These are phyloP conservation scores for Rhinatrema bivittatum DNA, from an alignment of 2,797 vertebrate genomes.

Conservation along the genomic window DNA sequence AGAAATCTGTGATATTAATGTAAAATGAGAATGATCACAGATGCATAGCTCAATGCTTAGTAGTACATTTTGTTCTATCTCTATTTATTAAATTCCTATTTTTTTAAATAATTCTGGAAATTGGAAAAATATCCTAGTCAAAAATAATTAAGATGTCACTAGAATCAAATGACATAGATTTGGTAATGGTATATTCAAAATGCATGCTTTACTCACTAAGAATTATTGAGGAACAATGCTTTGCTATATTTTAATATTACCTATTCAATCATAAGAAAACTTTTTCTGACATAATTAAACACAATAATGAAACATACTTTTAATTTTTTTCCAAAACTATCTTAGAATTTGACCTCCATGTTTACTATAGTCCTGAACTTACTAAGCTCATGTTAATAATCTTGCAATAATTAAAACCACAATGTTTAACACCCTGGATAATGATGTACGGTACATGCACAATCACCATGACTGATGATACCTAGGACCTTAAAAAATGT, in stretches of 20 bases:
- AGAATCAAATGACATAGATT: too few species aligned
- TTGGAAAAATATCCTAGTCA: not conserved
- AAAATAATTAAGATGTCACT: not conserved
- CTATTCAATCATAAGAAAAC: too few species aligned
- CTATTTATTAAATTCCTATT: too few species aligned
- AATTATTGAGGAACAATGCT: not conserved
- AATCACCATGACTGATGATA: not conserved
- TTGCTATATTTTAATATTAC: too few species aligned
- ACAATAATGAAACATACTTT: too few species aligned
- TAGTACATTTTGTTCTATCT: too few species aligned
- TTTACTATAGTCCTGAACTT: not conserved
- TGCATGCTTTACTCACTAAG: too few species aligned
- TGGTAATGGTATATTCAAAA: too few species aligned
- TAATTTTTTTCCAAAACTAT: conserved; percentile 13
- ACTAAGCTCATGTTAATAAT: not conserved
- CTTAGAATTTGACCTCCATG: conserved; percentile 5
- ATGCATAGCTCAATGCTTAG: too few species aligned
- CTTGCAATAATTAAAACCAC: not conserved
- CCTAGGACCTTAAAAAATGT: not conserved
- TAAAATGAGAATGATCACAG: too few species aligned
- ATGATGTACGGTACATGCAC: not conserved
- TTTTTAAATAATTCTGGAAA: too few species aligned
- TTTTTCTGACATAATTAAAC: not conserved
- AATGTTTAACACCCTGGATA: not conserved
- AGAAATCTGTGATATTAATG: too few species aligned